These are phyloP conservation scores for Coecobrya sp. DNA, from an alignment of 2,888 invertebrate genomes.

Conservation along the genomic window DNA sequence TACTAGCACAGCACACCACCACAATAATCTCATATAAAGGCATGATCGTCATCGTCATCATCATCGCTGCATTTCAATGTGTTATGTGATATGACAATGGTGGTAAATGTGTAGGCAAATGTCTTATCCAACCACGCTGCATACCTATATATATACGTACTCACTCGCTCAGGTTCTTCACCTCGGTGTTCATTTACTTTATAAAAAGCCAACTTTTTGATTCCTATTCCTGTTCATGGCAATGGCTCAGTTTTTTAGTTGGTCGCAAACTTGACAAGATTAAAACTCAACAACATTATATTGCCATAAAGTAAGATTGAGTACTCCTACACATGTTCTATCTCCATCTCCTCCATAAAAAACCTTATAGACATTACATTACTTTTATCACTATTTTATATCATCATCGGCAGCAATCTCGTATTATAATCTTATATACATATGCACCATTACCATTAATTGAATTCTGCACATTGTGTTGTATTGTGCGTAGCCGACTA, in stretches of 20 bases:
- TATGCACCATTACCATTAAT: slow-evolving; percentile 21
- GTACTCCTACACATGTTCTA: background rate
- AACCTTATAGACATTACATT: background rate
- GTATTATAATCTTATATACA: slow-evolving; percentile 9
- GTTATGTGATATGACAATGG: background rate
- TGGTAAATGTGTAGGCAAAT: background rate
- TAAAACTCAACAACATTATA: slow-evolving; percentile 30
- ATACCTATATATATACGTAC: background rate
- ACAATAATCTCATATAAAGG: slow-evolving; percentile 5
- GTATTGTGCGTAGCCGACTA: slow-evolving; percentile 33
- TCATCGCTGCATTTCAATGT: background rate
- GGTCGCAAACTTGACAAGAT: slow-evolving; percentile 64
- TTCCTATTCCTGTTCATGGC: background rate
- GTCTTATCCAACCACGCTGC: background rate
- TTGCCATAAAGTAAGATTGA: background rate
- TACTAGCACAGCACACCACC: slow-evolving; percentile 2
- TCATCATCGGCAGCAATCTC: background rate
- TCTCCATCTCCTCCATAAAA: slow-evolving; percentile 4
- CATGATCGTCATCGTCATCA: background rate
- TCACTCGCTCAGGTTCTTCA: slow-evolving; percentile 70
- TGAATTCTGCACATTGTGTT: slow-evolving; percentile 50
- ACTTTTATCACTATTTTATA: background rate
- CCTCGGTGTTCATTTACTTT: slow-evolving; percentile 67
- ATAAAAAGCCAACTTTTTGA: background rate
- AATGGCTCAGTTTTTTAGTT: slow-evolving; percentile 50